A percentile compares a stretch with the other conserved stretches of the same genome.
These are phyloP conservation scores for Azorinus chamasolen DNA, from an alignment of 2,888 invertebrate genomes.

Conservation along the genomic window DNA sequence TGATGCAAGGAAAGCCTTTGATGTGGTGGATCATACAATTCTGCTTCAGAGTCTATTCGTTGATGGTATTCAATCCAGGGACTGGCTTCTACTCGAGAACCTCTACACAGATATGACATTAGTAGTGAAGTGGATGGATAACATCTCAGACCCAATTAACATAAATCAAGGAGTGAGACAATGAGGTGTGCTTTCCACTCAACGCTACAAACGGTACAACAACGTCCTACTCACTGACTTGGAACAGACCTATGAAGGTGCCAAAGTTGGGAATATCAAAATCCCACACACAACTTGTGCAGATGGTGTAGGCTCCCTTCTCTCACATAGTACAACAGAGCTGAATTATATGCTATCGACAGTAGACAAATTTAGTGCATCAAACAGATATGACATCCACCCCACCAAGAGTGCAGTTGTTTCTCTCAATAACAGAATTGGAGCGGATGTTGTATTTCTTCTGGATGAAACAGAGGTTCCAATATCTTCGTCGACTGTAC, in stretches of 20 bases:
- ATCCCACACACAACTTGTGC: slow-evolving; percentile 20
- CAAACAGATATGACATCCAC: slow-evolving; percentile 10
- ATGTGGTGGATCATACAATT: neutral
- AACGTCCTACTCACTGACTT: slow-evolving; percentile 4
- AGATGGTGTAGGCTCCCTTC: slow-evolving; percentile 12
- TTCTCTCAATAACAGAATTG: neutral
- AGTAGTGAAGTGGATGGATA: slow-evolving; percentile 14
- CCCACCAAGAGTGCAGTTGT: slow-evolving; percentile 12
- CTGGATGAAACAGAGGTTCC: neutral
- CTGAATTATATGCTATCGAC: neutral
- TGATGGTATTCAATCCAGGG: neutral
- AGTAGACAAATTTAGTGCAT: neutral
- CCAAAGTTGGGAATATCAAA: slow-evolving; percentile 4
- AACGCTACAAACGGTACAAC: slow-evolving; percentile 13
- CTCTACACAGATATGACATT: neutral
- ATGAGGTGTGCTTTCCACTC: slow-evolving; percentile 20
- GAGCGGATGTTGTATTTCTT: neutral
- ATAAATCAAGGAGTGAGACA: slow-evolving; percentile 21
- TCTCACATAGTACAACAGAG: neutral
- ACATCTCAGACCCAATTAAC: neutral
- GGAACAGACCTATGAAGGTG: neutral
- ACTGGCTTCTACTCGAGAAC: slow-evolving; percentile 7
- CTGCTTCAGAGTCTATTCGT: neutral
- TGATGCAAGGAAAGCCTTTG: too few species aligned
- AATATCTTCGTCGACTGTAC: neutral